Base-by-base conservation (phyloP, 2,888 invertebrate species). In the Desoria tigrina region DNA sequence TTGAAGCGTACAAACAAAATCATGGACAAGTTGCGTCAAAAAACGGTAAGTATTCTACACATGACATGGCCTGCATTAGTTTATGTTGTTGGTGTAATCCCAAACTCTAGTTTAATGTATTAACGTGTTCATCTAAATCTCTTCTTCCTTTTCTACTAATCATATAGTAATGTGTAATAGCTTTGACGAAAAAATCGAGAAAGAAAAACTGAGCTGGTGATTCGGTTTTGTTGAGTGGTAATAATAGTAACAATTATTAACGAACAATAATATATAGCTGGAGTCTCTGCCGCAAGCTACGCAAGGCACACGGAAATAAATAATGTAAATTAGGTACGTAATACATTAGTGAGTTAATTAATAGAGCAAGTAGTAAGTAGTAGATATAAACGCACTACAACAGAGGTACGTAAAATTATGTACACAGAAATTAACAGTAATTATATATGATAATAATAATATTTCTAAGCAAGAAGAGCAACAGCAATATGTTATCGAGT, bases 271-370 rank as follows among this genome's bases (percentile, higher is more conserved):
- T n/a, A 18, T 45, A 18, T 45, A 55, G 55, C 56, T 24, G 56
- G 42, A 27, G 28, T 55, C 55, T 55, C 32, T 55, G 55, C 55
- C 55, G 26, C 55, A 55, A 51, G 58, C 66, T 69, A 61, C 62
- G 55, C 65, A 71, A 71, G 71, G 71, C 71, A 71, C 71, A 68
- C 62, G 71, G 71, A 71, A 71, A 66, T 59, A 64, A 66, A 64
- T 66, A 60, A 39, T 65, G 55, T 60, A 65, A 62, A 65, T 59
- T 58, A 65, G 45, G 45, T 45, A 45, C 45, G 45, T 45, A 18
- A 61, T 59, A 62, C 56, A 32, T 50, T 63, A 57, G 57, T 49
- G 50, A 57, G 32, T 49, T 57, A 57, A 37, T 55, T 57, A 49
- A 49, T 57, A 63, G 51, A 61, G 61, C 61, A 61, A 55, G 56